Evolutionary conservation across 2,797 vertebrate genomes (phyloP).

Genomic region (Bovichtus variegatus): DNA sequence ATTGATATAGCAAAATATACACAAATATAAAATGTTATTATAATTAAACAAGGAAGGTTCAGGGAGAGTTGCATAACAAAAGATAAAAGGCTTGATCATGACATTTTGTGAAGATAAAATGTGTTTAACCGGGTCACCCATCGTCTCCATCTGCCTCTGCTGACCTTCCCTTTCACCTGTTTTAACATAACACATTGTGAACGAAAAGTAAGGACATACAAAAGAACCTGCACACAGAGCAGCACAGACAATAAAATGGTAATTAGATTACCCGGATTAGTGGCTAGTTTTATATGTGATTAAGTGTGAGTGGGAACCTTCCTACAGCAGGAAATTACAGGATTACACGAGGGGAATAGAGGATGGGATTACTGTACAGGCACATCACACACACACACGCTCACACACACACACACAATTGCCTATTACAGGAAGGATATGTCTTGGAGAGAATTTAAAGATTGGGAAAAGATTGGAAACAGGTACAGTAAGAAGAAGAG

Average conservation of each 20-base stretch:
- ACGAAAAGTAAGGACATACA: not conserved
- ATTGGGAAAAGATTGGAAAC: constrained; percentile 8
- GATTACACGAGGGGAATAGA: constrained; percentile 60
- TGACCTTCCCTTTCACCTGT: not conserved
- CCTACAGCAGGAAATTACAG: constrained; percentile 58
- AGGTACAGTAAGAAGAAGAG: not conserved
- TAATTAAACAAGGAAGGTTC: not conserved
- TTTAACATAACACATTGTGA: constrained; percentile 13
- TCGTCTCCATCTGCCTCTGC: not conserved
- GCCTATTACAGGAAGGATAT: not conserved
- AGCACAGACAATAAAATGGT: constrained; percentile 36
- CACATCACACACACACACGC: constrained; percentile 1
- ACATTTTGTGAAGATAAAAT: not conserved
- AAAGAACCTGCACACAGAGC: constrained; percentile 16
- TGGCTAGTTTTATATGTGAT: constrained; percentile 60
- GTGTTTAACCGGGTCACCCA: not conserved
- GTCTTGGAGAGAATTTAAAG: not conserved
- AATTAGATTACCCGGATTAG: constrained; percentile 72
- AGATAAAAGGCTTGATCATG: not conserved
- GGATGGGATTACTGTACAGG: constrained; percentile 37
- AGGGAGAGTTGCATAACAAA: not conserved
- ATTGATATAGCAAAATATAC: not conserved
- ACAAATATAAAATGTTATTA: not conserved
- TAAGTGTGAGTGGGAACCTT: constrained; percentile 56
- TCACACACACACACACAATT: not conserved